Evolutionary conservation across 2,113 vertebrate species (phyloP).

Genomic region (Platysternon megacephalum): DNA sequence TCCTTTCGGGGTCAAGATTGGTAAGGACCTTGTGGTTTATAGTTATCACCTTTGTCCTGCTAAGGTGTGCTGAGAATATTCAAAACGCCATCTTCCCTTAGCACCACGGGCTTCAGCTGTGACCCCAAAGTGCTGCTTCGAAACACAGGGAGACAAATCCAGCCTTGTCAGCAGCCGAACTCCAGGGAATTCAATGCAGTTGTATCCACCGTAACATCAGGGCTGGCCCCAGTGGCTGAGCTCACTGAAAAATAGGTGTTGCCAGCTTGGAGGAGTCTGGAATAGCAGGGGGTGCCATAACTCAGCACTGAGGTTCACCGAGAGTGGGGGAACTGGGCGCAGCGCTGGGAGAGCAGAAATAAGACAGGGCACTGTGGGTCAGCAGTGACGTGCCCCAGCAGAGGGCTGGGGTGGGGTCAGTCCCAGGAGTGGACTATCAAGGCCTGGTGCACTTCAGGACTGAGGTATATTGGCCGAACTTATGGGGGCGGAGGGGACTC

Average conservation of each 20-base stretch:
- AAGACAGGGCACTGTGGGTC: not conserved
- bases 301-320: not conserved
- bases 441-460: not conserved
- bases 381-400: not conserved
- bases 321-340: not conserved
- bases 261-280: not conserved
- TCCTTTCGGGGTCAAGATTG: not conserved
- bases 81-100: not conserved
- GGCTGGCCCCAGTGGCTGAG: not conserved
- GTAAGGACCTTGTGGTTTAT: fast-evolving
- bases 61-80: not conserved
- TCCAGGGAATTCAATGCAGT: not conserved
- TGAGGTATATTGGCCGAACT: not conserved
- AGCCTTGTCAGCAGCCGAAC: not conserved
- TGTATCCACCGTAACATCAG: not conserved
- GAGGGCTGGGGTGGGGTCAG: not conserved
- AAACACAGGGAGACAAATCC: not conserved
- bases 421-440: not conserved
- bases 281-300: too few species aligned
- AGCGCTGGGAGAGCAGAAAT: not conserved
- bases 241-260: not conserved
- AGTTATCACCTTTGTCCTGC: fast-evolving
- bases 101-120: not conserved
- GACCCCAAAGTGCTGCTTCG: not conserved
- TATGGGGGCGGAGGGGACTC: not conserved